phyloP scores from a whole-genome alignment of 2,888 invertebrate genomes.

The Drosophila meridiana region DNA sequence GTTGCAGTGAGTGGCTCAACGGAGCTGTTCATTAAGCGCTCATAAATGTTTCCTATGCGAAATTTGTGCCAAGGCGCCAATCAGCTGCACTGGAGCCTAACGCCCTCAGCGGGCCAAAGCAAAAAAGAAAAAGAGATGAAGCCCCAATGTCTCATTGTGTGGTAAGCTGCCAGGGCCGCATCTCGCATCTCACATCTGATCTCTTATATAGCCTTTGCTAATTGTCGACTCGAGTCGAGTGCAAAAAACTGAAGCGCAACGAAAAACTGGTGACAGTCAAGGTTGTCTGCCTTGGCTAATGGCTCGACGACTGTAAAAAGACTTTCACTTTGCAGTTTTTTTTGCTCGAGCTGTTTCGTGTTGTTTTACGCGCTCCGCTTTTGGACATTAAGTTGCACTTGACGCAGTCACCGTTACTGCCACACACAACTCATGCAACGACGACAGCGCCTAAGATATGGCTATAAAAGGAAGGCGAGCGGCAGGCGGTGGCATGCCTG shows the following conservation, averaged over 20 bases:
- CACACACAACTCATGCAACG: constrained; percentile 69
- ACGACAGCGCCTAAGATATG: constrained; percentile 54
- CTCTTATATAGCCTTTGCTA: constrained; percentile 33
- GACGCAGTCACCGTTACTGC: constrained; percentile 49
- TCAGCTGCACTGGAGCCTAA: constrained; percentile 44
- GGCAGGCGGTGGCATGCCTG: constrained; percentile 13
- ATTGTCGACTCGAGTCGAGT: constrained; percentile 33
- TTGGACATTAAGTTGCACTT: constrained; percentile 74
- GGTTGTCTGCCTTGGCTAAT: constrained; percentile 67
- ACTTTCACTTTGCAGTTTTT: constrained; percentile 69
- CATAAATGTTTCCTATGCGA: constrained; percentile 50
- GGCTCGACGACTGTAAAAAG: constrained; percentile 46
- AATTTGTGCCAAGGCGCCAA: constrained; percentile 53
- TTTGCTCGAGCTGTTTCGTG: constrained; percentile 27
- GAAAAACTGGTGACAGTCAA: constrained; percentile 61
- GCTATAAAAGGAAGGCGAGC: constrained; percentile 37
- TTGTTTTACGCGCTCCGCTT: constrained; percentile 50
- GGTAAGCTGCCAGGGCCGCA: constrained; percentile 31
- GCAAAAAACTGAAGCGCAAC: constrained; percentile 9
- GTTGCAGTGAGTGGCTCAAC: background rate
- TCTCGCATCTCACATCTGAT: constrained; percentile 26
- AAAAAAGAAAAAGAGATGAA: background rate
- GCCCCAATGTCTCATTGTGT: constrained; percentile 18
- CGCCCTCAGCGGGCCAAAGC: constrained; percentile 1
- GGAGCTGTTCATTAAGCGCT: constrained; percentile 39